phyloP scores from a whole-genome alignment of 1,140 invertebrate genomes.

The Kradibia gibbosae region DNA sequence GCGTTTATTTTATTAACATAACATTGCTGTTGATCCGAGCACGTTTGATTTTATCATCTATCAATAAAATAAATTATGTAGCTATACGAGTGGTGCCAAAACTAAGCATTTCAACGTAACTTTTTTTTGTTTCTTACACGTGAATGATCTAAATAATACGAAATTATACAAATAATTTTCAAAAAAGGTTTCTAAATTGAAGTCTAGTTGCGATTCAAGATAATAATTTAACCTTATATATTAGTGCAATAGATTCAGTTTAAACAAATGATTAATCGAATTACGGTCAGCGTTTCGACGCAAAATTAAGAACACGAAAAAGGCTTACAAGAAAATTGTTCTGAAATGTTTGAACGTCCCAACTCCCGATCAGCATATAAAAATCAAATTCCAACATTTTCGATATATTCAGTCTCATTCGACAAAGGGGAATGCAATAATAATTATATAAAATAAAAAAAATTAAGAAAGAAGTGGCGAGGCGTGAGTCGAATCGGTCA shows the following conservation, averaged over 20 bases:
- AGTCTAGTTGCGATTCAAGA: background rate
- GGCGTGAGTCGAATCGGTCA: slow-evolving; percentile 38
- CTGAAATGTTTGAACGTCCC: background rate
- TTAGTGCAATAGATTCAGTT: too few species aligned
- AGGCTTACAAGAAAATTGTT: background rate
- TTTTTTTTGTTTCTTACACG: background rate
- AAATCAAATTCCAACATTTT: background rate
- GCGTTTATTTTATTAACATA: background rate
- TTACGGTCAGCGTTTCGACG: too few species aligned
- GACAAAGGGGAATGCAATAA: background rate
- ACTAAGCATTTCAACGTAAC: slow-evolving; percentile 14
- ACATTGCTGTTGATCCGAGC: background rate
- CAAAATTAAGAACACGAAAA: background rate
- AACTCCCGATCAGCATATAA: background rate
- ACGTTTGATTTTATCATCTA: slow-evolving; percentile 9
- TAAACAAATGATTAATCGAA: too few species aligned
- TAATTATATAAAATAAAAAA: slow-evolving; percentile 2
- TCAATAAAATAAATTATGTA: background rate
- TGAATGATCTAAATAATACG: background rate
- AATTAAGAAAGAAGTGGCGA: slow-evolving; percentile 39
- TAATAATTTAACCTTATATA: background rate
- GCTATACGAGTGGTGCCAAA: slow-evolving; percentile 22
- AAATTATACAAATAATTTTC: background rate
- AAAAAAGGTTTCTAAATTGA: background rate
- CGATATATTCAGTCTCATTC: background rate